Base-by-base conservation (phyloP, 2,888 invertebrate species). In the Minunthozetes semirufus region DNA sequence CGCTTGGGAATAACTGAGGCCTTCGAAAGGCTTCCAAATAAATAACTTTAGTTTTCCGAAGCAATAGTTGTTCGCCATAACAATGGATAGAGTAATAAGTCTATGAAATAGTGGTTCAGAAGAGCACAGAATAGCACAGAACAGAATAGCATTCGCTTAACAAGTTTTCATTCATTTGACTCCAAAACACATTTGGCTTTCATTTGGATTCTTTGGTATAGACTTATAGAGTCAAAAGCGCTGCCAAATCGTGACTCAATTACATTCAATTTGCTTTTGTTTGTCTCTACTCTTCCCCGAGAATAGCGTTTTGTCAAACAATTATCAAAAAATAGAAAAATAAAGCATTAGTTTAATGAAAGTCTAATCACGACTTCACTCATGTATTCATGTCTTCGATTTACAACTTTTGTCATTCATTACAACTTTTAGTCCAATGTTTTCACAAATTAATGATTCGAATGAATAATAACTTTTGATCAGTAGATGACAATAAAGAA, bases 21-120 rank as follows among this genome's bases (percentile, higher is more conserved):
- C 68, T 68, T 68, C 46, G 19, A 68, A 68, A 68, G 42, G 42
- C 68, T 68, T 68, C 46, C 42, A 68, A 68, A 68, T 68, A 63
- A 68, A 68, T 68, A 68, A 68, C 68, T 63, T 63, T 68, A 68
- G 68, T 68, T 68, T 68, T 68, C 25, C 42, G 22, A 46, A 68
- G 33, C 33, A 68, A 42, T 42, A 38, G 68, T 42, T 42, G 33
- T 63, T 17, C 33, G 13, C 17, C 68, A 68, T 19, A 68, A 61
- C 68, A 68, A 68, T 68, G 38, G 63, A 38, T 29, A 63, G 63
- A 68, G 38, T 17, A 42, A 42, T 42, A 68, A 46, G 33, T 33
- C 27, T 59, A 61, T 61, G 61, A 33, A 61, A 61, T 29, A 33
- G 61, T 61, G 33, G 27, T 61, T 29, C 61, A 13, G 9, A 61